These are phyloP conservation scores for Botia kubotai DNA, from an alignment of 2,797 vertebrate species.

Conservation along the genomic window DNA sequence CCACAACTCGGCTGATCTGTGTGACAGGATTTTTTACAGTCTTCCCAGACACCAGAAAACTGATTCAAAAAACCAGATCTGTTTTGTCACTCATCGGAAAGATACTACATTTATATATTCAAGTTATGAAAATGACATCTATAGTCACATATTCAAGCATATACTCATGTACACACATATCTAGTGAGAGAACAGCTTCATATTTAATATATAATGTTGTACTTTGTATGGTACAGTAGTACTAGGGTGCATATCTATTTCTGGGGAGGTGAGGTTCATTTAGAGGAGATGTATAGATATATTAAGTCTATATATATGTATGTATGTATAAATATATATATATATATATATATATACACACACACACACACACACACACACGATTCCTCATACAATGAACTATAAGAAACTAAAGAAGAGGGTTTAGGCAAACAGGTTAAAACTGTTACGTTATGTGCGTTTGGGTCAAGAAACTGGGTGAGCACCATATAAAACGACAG, in stretches of 20 bases:
- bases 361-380: constrained; percentile 28
- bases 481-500: constrained; percentile 45
- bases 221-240: constrained; percentile 76
- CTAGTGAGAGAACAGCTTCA: constrained; percentile 75
- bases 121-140: constrained; percentile 80
- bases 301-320: constrained; percentile 71
- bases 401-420: constrained; percentile 59
- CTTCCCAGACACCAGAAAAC: constrained; percentile 55
- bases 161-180: constrained; percentile 77
- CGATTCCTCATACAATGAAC: constrained; percentile 70
- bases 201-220: constrained; percentile 73
- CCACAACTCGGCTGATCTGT: constrained; percentile 59
- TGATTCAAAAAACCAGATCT: constrained; percentile 12
- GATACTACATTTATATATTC: constrained; percentile 71
- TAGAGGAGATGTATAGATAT: constrained; percentile 72
- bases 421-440: constrained; percentile 73
- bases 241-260: constrained; percentile 73
- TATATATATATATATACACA: neutral
- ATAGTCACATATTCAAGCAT: constrained; percentile 76
- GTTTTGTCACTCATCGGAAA: constrained; percentile 38
- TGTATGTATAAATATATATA: constrained; percentile 63
- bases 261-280: constrained; percentile 57
- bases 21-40: neutral
- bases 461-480: constrained; percentile 19
- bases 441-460: constrained; percentile 56